Evolutionary conservation across 2,113 vertebrate species (phyloP).

Genomic region (Eolophus roseicapilla): DNA sequence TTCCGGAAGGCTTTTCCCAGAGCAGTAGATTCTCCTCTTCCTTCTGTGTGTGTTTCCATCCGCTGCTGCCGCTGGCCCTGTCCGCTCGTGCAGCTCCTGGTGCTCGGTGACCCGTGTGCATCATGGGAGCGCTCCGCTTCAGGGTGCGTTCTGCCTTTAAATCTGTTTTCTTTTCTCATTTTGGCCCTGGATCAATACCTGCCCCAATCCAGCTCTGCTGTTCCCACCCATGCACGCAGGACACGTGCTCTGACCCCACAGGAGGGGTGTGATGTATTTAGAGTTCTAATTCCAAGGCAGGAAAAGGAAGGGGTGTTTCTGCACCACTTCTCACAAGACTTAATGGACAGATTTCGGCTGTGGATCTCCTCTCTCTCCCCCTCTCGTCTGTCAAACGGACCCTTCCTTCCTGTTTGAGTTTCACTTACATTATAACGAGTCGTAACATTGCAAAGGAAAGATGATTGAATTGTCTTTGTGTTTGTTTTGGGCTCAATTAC

Average conservation of each 20-base stretch:
- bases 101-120: background rate
- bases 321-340: conserved; percentile 60
- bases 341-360: conserved; percentile 57
- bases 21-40: conserved; percentile 46
- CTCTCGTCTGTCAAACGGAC: conserved; percentile 60
- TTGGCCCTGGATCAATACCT: background rate
- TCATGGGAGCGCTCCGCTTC: background rate
- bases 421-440: conserved; percentile 64
- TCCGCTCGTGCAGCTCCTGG: conserved; percentile 22
- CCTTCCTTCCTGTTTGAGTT: conserved; percentile 64
- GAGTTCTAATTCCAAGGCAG: background rate
- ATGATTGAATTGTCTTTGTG: conserved; percentile 70
- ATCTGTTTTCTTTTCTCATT: background rate
- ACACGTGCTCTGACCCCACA: background rate
- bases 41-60: conserved; percentile 28
- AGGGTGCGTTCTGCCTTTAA: background rate
- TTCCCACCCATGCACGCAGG: background rate
- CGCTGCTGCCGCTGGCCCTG: conserved; percentile 23
- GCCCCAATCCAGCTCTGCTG: background rate
- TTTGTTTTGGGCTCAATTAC: conserved; percentile 65
- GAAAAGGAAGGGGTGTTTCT: background rate
- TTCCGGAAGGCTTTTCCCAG: conserved; percentile 32
- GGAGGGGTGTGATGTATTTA: background rate
- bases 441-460: conserved; percentile 68
- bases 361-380: conserved; percentile 64